Evolutionary conservation across 2,797 vertebrate species (phyloP), one percentile per base, ranked within the genome.

Genomic region (Arnoldichthys spilopterus): DNA sequence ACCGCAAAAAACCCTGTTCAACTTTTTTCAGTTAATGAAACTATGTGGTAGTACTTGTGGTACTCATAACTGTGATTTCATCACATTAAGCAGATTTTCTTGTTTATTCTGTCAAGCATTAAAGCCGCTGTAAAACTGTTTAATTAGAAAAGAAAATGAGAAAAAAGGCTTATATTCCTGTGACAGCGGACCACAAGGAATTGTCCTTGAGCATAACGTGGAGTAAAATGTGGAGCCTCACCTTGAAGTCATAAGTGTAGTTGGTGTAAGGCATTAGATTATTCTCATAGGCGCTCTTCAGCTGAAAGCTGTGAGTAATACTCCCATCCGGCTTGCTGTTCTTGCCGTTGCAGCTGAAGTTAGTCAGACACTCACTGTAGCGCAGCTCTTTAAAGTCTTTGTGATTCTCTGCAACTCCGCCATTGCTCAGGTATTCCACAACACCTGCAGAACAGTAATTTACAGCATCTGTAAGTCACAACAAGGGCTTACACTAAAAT

Each of bases 251-350:
- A 82, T 98, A 98, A 11, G 98, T 99, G 93, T 98, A 99, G 95
- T 99, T 99, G 90, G 98, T 99, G 90, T 98, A 98, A 96, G 98
- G 97, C 96, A 99, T 99, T 91, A 97, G 86, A 90, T 94, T 96
- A 94, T 94, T 96, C 90, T 99, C 96, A 32, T 99, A 99, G 86
- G 97, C 96, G 90, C 97, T 99, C 95, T 96, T 97, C 84, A 99
- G 94, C 86, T 97, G 96, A 92, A 99, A 99, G 93, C 94, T 96
- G 85, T 99, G 98, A 0, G 96, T 98, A 89, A 99, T 95, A 90
- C 96, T 95, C 66, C 97, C 96, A 75, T 98, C 96, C 0, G 96
- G 93, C 86, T 93, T 95, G 83, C 96, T 94, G 32, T 95, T 96
- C 90, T 97, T 98, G 15, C 96, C 94, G 37, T 92, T 97, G 93